Percentiles rank a stretch among this genome's conserved stretches.
These are phyloP conservation scores for Ranitomeya imitator DNA, from an alignment of 2,113 vertebrate species.

Conservation along the genomic window DNA sequence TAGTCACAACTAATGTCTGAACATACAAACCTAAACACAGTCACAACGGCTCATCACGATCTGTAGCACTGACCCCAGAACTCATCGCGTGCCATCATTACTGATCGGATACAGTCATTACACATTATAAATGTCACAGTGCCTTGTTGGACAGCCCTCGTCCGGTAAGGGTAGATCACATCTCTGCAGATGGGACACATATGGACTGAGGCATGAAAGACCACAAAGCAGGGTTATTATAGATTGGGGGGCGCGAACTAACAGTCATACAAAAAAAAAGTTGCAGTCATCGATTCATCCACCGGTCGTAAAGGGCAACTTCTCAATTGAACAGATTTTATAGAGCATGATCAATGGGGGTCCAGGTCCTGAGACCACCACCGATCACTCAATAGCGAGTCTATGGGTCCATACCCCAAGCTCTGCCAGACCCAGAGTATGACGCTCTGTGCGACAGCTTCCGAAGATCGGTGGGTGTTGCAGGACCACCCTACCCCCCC, in stretches of 20 bases:
- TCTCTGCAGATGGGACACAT: neutral
- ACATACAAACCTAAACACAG: neutral
- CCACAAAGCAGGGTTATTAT: neutral
- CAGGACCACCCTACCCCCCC: too few relatives aligned
- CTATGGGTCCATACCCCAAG: too few relatives aligned
- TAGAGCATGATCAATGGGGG: too few relatives aligned
- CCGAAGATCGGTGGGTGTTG: too few relatives aligned
- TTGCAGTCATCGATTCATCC: too few relatives aligned
- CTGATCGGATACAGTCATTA: neutral
- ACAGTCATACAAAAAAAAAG: neutral
- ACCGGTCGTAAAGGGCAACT: too few relatives aligned
- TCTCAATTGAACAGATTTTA: too few relatives aligned
- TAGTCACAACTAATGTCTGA: neutral
- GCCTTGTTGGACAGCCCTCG: neutral
- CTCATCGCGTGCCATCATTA: neutral
- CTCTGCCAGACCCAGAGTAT: too few relatives aligned
- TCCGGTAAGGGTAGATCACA: conserved; percentile 5
- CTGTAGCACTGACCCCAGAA: neutral
- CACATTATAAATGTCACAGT: neutral
- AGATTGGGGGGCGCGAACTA: neutral
- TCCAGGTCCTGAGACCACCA: too few relatives aligned
- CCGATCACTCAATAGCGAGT: too few relatives aligned
- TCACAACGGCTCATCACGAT: neutral
- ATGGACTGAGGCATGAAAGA: neutral
- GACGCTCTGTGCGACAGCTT: too few relatives aligned